These are phyloP conservation scores for Micrasema longulum DNA, from an alignment of 1,140 invertebrate species.

Conservation along the genomic window DNA sequence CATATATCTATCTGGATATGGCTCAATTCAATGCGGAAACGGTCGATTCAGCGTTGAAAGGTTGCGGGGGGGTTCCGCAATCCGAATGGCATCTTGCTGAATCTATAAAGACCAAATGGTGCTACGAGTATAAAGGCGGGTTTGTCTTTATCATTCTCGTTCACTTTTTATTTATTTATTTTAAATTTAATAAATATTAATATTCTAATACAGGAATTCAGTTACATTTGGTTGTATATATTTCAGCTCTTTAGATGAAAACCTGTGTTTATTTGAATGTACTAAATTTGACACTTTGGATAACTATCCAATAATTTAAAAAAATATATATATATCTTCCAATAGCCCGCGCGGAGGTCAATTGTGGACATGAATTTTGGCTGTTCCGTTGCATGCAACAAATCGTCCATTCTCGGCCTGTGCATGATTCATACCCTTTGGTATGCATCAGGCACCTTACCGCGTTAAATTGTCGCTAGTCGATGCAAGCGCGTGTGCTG, in stretches of 20 bases:
- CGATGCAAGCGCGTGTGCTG: constrained; percentile 58
- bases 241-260: too few relatives aligned
- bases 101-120: constrained; percentile 59
- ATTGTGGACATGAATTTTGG: constrained; percentile 58
- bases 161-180: too few relatives aligned
- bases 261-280: too few relatives aligned
- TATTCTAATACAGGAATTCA: too few relatives aligned
- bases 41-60: constrained; percentile 60
- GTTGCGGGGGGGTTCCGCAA: constrained; percentile 59
- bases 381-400: constrained; percentile 57
- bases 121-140: constrained; percentile 65
- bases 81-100: constrained; percentile 63
- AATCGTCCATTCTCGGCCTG: constrained; percentile 62
- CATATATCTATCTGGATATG: constrained; percentile 57
- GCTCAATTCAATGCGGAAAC: constrained; percentile 50
- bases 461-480: constrained; percentile 57
- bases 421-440: constrained; percentile 64
- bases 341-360: constrained; percentile 59
- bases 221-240: too few relatives aligned
- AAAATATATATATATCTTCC: too few relatives aligned
- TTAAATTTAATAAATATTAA: too few relatives aligned
- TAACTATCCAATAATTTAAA: too few relatives aligned
- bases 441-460: constrained; percentile 58
- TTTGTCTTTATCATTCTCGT: constrained; percentile 55
- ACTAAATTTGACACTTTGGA: too few relatives aligned